Base-by-base conservation (phyloP, 2,113 vertebrate genomes). In the Mus pahari region DNA sequence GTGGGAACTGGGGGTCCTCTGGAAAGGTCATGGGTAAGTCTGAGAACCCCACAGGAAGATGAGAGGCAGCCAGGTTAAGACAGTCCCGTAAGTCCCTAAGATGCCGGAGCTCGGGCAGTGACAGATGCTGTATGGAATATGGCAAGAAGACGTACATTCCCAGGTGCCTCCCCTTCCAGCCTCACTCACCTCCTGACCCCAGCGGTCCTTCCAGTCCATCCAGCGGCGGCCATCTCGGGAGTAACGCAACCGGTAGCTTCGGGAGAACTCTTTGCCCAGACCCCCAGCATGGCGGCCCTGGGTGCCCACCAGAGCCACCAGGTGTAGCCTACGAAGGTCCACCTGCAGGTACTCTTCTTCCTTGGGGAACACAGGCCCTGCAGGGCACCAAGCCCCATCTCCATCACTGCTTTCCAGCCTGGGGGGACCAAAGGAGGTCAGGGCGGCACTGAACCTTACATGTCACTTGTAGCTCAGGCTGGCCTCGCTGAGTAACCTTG, bases 381-480 rank as follows among this genome's bases (percentile, higher is more conserved):
- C 98, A 0, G 99, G 99, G 92, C 99, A 99, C 99, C 99, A 99
- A 0, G 99, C 99, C 4, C 99, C 99, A 3, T 99, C 99, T 0
- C 99, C 99, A 0, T 99, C 99, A 1, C 98, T 99, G 58, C 98
- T 99, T 55, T 99, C 99, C 97, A 99, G 95, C 98, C 99, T 99
- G 97, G 66, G 62, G 39, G 24, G n/a, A 68, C 5, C 5, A 60
- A 90, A 86, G 58, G 86, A 82, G 16, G 89, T 79, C 45, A 82
- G n/a, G 19, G n/a, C 2, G 90, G 86, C 4, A 53, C 50, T 45
- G 66, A 64, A 7, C 39, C 22, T 24, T 42, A 31, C 28, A 60
- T 62, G 39, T 45, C 26, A 19, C 9, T 45, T 45, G n/a, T 64
- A 83, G 39, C n/a, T 83, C 58, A 62, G 58, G 82, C 39, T 66